phyloP scores from a whole-genome alignment of 2,888 invertebrate genomes.

The Peribatodes rhomboidaria region DNA sequence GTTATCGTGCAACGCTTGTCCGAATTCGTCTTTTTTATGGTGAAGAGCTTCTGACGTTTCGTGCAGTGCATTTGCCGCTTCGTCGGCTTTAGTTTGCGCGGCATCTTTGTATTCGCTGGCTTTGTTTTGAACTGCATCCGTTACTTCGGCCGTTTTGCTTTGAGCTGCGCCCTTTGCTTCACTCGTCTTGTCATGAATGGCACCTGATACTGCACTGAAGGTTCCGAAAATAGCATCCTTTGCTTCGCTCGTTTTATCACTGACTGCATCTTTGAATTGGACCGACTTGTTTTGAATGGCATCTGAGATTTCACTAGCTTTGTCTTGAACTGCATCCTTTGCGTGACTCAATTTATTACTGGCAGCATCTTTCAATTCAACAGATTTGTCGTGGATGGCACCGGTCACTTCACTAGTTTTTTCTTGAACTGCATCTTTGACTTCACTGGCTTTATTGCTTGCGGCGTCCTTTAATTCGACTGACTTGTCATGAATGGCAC shows the following conservation, averaged over 20 bases:
- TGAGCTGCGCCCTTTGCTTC: constrained; percentile 47
- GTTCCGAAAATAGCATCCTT: constrained; percentile 44
- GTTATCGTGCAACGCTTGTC: constrained; percentile 59
- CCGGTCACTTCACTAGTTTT: constrained; percentile 53
- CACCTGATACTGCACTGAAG: constrained; percentile 48
- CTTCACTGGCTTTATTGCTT: constrained; percentile 44
- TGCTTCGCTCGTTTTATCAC: constrained; percentile 40
- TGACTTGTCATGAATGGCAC: constrained; percentile 56
- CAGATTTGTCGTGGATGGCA: constrained; percentile 52
- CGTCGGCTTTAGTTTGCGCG: constrained; percentile 49
- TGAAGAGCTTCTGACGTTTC: constrained; percentile 61
- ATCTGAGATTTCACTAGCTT: constrained; percentile 49
- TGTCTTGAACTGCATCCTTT: constrained; percentile 50
- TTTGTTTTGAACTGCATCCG: constrained; percentile 48
- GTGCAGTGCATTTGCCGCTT: constrained; percentile 53
- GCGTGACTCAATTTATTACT: constrained; percentile 47
- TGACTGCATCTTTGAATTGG: constrained; percentile 43
- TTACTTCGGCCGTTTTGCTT: constrained; percentile 50
- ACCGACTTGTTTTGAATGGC: constrained; percentile 51
- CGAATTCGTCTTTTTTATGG: constrained; percentile 60
- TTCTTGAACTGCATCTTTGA: constrained; percentile 47
- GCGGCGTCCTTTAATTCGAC: constrained; percentile 51
- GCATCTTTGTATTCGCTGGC: constrained; percentile 51
- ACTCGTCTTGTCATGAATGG: constrained; percentile 49
- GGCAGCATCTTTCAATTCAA: constrained; percentile 51